Conservation (phyloP, 2,797 vertebrate genomes). For the Oryzias sinensis region DNA sequence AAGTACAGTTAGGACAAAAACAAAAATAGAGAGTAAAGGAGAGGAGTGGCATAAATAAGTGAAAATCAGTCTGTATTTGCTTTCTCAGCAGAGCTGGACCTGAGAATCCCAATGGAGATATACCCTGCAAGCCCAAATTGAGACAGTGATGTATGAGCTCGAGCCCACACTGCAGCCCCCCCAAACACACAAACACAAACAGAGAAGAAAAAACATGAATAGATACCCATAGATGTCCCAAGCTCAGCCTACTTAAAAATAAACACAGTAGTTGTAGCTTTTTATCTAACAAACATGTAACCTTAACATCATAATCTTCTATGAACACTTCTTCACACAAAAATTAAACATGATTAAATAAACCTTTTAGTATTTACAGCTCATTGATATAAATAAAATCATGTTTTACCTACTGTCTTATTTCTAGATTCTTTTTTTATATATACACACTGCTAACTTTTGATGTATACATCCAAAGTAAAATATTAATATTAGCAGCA, state of each 20-base stretch:
- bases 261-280: slow-evolving; percentile 12
- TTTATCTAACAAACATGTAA: slow-evolving; percentile 13
- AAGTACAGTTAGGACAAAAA: slow-evolving; percentile 27
- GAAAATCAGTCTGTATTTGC: slow-evolving; percentile 50
- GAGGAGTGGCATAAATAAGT: slow-evolving; percentile 52
- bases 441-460: no score
- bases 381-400: no score
- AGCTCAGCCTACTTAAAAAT: slow-evolving; percentile 15
- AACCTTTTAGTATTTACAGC: no score
- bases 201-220: slow-evolving; percentile 30
- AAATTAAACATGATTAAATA: no score
- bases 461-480: no score
- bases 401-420: no score
- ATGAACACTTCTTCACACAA: no score
- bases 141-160: slow-evolving; percentile 66
- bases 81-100: slow-evolving; percentile 67
- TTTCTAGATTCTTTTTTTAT: no score
- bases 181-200: slow-evolving; percentile 14
- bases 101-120: slow-evolving; percentile 58
- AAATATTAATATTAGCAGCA: no score
- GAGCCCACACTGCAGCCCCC: not conserved
- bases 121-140: slow-evolving; percentile 40
- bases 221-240: slow-evolving; percentile 12
- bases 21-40: slow-evolving; percentile 39
- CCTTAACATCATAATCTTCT: slow-evolving; percentile 4